Evolutionary conservation across 2,113 vertebrate species (phyloP).

Genomic region (Rhabdomys dilectus): DNA sequence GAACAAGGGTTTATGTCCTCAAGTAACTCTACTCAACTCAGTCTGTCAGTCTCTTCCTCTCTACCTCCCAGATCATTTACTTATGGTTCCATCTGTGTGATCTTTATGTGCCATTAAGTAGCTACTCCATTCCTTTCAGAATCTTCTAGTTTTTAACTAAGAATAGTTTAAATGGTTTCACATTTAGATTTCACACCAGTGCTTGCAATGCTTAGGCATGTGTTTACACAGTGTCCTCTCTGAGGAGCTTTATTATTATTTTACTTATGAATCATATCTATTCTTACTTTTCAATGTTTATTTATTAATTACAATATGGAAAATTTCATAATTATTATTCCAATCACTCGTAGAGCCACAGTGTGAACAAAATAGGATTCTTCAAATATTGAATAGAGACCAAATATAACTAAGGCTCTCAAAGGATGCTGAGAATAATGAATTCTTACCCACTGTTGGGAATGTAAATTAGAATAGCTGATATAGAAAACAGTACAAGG

Average conservation of each 20-base stretch:
- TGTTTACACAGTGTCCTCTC: not conserved
- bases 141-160: not conserved
- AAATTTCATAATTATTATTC: not conserved
- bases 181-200: not conserved
- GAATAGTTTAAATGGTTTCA: too few species aligned
- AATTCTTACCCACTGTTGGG: not conserved
- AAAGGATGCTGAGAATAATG: not conserved
- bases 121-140: not conserved
- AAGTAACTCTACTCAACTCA: not conserved
- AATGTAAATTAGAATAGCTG: not conserved
- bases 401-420: not conserved
- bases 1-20: not conserved
- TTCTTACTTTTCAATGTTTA: not conserved
- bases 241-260: not conserved
- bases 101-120: not conserved
- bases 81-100: not conserved
- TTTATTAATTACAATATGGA: not conserved
- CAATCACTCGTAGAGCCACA: not conserved
- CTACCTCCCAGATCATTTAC: not conserved
- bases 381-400: not conserved
- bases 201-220: not conserved
- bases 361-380: not conserved
- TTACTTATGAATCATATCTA: not conserved
- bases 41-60: not conserved
- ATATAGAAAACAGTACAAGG: not conserved